Evolutionary conservation across 2,888 invertebrate species (phyloP).

Genomic region (Pyrrhosoma nymphula): DNA sequence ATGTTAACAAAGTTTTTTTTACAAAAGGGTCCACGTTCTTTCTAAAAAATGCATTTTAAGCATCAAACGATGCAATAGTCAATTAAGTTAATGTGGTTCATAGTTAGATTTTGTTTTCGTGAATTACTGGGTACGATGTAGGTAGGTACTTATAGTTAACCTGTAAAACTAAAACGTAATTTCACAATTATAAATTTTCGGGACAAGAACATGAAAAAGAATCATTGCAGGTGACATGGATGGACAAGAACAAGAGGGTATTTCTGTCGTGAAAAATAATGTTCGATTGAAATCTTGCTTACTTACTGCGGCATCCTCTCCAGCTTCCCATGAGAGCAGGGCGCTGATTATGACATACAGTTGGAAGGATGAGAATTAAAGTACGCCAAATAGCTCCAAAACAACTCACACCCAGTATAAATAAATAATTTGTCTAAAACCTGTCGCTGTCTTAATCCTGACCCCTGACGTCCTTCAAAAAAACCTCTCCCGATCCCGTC

Average conservation of each 20-base stretch:
- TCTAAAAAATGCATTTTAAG: too few relatives aligned
- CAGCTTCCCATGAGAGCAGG: background rate
- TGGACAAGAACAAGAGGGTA: background rate
- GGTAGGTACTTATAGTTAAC: too few relatives aligned
- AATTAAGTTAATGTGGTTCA: too few relatives aligned
- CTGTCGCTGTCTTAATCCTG: slow-evolving; percentile 24
- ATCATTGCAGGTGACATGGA: too few relatives aligned
- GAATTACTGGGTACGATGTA: too few relatives aligned
- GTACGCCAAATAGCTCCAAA: slow-evolving; percentile 21
- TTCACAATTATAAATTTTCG: too few relatives aligned
- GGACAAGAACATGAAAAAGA: too few relatives aligned
- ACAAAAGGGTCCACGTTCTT: too few relatives aligned
- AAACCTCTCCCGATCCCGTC: background rate
- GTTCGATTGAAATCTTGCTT: background rate
- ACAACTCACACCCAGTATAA: slow-evolving; percentile 30
- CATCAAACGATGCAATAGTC: too few relatives aligned
- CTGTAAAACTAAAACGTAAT: too few relatives aligned
- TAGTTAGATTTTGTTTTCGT: too few relatives aligned
- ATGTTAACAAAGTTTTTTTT: too few relatives aligned
- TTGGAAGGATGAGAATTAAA: slow-evolving; percentile 14
- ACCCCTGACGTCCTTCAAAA: background rate
- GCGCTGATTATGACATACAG: slow-evolving; percentile 30
- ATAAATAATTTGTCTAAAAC: slow-evolving; percentile 43
- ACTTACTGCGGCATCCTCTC: background rate
- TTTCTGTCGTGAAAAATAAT: background rate